phyloP scores from a whole-genome alignment of 92 coral and sea anemone species.

The Phenganax marumi region DNA sequence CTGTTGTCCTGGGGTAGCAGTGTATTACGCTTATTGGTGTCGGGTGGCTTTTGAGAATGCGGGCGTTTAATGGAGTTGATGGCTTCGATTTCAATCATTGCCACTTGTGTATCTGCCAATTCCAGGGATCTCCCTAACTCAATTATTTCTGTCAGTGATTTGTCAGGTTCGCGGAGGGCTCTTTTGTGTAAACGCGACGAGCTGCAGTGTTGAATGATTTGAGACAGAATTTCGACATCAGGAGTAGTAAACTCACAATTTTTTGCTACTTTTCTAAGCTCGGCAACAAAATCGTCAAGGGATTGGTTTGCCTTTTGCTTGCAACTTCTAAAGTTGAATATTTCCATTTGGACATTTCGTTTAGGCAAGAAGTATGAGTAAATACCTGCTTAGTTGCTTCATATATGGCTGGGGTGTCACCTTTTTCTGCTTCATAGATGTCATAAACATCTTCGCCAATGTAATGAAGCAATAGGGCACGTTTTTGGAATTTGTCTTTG shows the following conservation, averaged over 20 bases:
- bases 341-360: conserved; percentile 35
- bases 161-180: conserved; percentile 52
- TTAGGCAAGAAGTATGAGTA: conserved; percentile 41
- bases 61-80: conserved; percentile 18
- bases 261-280: conserved; percentile 29
- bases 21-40: not conserved
- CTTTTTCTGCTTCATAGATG: conserved; percentile 46
- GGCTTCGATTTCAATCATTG: conserved; percentile 47
- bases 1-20: not conserved
- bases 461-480: conserved; percentile 48
- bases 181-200: conserved; percentile 34
- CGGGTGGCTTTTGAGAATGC: not conserved
- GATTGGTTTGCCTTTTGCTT: conserved; percentile 31
- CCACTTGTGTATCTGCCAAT: conserved; percentile 41
- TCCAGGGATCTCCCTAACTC: conserved; percentile 44
- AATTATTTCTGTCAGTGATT: conserved; percentile 39
- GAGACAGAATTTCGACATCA: conserved; percentile 47
- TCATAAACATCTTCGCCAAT: conserved; percentile 48
- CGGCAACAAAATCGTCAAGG: conserved; percentile 29
- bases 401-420: conserved; percentile 14
- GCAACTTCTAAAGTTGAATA: conserved; percentile 28
- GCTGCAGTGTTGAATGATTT: conserved; percentile 56
- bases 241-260: conserved; percentile 33
- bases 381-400: conserved; percentile 24
- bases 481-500: conserved; percentile 34